Percentiles rank a stretch among this genome's conserved stretches.
phyloP scores from a whole-genome alignment of 2,888 invertebrate genomes.

The Drosophila atroscutellata region DNA sequence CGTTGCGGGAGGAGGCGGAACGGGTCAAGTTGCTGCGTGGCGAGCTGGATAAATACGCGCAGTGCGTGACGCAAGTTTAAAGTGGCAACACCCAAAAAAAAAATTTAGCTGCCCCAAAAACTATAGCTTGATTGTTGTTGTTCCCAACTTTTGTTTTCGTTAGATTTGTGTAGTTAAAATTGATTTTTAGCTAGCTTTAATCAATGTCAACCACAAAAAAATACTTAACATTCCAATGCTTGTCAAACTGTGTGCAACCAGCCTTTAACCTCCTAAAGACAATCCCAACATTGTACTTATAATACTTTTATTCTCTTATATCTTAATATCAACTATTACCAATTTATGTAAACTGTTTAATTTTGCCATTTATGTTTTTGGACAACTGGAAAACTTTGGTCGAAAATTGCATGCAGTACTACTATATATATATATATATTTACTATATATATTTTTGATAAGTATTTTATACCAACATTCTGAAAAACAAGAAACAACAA shows the following conservation, averaged over 20 bases:
- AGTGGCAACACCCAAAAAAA: slow-evolving; percentile 26
- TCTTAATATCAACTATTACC: not conserved
- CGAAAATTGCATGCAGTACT: slow-evolving; percentile 66
- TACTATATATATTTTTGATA: slow-evolving; percentile 65
- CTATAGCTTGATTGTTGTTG: slow-evolving; percentile 58
- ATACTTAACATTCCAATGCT: slow-evolving; percentile 64
- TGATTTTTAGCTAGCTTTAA: slow-evolving; percentile 74
- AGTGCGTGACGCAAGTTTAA: slow-evolving; percentile 90
- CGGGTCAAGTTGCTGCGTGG: slow-evolving; percentile 88
- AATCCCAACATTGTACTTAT: slow-evolving; percentile 69
- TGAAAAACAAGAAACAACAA: slow-evolving; percentile 20
- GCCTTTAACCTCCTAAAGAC: slow-evolving; percentile 45
- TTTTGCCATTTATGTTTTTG: slow-evolving; percentile 65
- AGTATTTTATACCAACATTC: slow-evolving; percentile 68
- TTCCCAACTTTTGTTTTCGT: slow-evolving; percentile 4
- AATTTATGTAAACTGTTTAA: slow-evolving; percentile 26
- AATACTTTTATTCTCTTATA: not conserved
- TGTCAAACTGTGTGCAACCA: slow-evolving; percentile 50
- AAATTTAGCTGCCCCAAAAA: slow-evolving; percentile 7
- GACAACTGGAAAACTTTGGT: slow-evolving; percentile 36
- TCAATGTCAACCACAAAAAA: slow-evolving; percentile 36
- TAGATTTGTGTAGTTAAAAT: slow-evolving; percentile 67
- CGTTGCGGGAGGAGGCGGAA: slow-evolving; percentile 88
- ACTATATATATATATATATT: slow-evolving; percentile 42
- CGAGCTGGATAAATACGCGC: slow-evolving; percentile 89